Percentiles rank a stretch among this genome's conserved stretches.
Evolutionary conservation across 2,888 invertebrate genomes (phyloP).

Genomic region (Chaetoderma sp.): DNA sequence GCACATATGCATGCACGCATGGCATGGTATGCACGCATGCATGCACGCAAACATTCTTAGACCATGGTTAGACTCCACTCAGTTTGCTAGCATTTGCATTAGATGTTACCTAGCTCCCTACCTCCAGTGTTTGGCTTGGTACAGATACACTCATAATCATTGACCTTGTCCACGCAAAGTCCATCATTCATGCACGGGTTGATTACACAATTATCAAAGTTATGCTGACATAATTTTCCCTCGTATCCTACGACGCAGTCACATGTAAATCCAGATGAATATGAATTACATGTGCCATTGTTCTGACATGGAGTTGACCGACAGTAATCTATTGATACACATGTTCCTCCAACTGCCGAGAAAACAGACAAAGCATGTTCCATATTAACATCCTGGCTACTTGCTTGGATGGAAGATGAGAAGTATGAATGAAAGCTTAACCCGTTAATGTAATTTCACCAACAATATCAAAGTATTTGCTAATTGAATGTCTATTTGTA

Average conservation of each 20-base stretch:
- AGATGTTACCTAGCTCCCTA: no score
- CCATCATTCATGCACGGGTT: conserved; percentile 17
- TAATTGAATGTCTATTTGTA: no score
- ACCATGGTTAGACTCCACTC: no score
- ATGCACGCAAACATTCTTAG: no score
- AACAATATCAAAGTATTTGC: no score
- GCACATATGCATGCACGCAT: no score
- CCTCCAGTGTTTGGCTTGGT: conserved; percentile 9
- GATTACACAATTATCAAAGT: conserved; percentile 18
- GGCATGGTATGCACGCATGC: no score
- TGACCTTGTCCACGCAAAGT: conserved; percentile 41
- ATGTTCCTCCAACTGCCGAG: background rate
- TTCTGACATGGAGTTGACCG: conserved; percentile 39
- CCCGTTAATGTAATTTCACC: background rate
- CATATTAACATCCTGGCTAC: background rate
- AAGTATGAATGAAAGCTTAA: background rate
- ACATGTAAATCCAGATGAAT: conserved; percentile 39
- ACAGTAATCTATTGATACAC: conserved; percentile 30
- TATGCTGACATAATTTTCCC: conserved; percentile 42
- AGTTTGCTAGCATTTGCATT: no score
- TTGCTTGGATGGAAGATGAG: background rate
- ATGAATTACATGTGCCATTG: conserved; percentile 37
- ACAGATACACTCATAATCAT: conserved; percentile 23
- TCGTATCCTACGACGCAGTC: conserved; percentile 36
- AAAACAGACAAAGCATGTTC: conserved; percentile 8